Evolutionary conservation across 2,797 vertebrate genomes (phyloP).

Genomic region (Telmatherina bonti): DNA sequence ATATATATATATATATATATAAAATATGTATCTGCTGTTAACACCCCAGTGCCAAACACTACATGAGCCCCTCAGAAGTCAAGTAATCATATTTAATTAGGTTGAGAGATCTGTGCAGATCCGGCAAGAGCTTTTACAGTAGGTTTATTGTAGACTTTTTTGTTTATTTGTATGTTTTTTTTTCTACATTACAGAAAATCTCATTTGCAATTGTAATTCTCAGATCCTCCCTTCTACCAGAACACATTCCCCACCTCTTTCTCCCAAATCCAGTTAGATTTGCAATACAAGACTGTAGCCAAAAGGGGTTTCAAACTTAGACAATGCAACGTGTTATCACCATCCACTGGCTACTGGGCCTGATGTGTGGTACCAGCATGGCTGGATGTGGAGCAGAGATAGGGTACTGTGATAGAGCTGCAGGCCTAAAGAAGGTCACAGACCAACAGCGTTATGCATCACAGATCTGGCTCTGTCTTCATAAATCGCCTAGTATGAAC

Average conservation of each 20-base stretch:
- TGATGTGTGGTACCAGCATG: slow-evolving; percentile 55
- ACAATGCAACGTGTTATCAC: slow-evolving; percentile 73
- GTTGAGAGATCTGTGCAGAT: not conserved
- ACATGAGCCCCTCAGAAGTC: not conserved
- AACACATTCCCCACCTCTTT: slow-evolving; percentile 16
- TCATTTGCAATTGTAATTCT: not conserved
- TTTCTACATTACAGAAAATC: too few relatives aligned
- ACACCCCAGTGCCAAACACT: not conserved
- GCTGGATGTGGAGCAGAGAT: slow-evolving; percentile 72
- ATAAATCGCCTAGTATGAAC: slow-evolving; percentile 57
- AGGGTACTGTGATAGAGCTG: slow-evolving; percentile 63
- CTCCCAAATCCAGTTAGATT: slow-evolving; percentile 47
- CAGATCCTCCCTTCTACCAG: not conserved
- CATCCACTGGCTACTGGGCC: slow-evolving; percentile 67
- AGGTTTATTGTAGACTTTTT: not conserved
- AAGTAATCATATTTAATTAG: not conserved
- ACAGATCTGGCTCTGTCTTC: slow-evolving; percentile 63
- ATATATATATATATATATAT: too few relatives aligned
- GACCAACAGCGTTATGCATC: slow-evolving; percentile 71
- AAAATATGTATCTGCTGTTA: not conserved
- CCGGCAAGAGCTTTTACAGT: not conserved
- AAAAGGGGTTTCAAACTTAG: slow-evolving; percentile 50
- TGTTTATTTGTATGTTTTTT: not conserved
- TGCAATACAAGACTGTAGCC: slow-evolving; percentile 47
- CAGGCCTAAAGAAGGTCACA: slow-evolving; percentile 58